Base-by-base conservation (phyloP, 2,888 invertebrate species). In the Ischnura elegans region DNA sequence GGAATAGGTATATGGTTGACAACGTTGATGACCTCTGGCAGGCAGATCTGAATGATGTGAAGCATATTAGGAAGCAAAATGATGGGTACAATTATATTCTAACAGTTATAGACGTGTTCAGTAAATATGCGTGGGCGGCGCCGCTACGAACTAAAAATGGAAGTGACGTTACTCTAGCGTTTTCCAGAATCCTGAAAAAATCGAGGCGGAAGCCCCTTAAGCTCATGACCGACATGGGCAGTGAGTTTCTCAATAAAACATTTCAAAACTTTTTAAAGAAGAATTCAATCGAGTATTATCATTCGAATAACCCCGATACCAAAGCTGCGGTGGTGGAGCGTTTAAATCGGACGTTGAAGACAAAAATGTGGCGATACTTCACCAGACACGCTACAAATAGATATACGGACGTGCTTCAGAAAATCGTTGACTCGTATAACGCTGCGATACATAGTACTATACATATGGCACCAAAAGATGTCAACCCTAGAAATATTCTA, bases 391-490 rank as follows among this genome's bases (percentile, higher is more conserved):
- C n/a, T 45, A 42, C 0, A 55, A 86, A 10, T 5, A 51, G 29
- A 94, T 93, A 93, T 55, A 36, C 51, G 25, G 87, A 87, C 4
- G 76, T 93, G 2, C 45, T 94, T 16, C 66, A 55, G 4, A 2
- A 86, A 4, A 0, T 93, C 0, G 45, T 94, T 13, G 25, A 66
- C 8, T 66, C 93, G 0, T 94, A 94, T 87, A 94, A 94, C 47
- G n/a, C 25, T 86, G 51, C 45, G 0, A 45, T 86, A 55, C 93
- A 90, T 47, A 51, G 95, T 85, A 94, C 94, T 94, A 94, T 95
- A 29, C 29, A 95, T 95, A 55, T 94, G 94, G 87, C 95, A 13
- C 94, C 94, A 2, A 29, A 87, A 4, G 47, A 85, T 43, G 93
- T 94, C 0, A 94, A 85, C 19, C 84, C 93, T 0, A 51, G 87